Base-by-base conservation (phyloP, 2,888 invertebrate genomes). In the Drosophila suboccidentalis region DNA sequence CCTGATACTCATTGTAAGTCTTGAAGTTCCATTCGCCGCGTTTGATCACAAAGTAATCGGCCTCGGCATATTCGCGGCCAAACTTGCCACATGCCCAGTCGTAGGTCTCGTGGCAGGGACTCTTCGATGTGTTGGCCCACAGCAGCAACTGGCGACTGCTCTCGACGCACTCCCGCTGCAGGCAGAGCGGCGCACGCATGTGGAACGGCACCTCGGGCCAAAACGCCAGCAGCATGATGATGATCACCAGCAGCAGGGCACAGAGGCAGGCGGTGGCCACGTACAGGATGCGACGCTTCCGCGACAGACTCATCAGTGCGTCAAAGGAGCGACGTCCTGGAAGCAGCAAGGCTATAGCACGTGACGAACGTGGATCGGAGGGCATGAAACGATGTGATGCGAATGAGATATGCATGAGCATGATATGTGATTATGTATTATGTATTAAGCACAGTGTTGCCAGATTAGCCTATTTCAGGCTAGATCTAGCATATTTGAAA, bases 41-140 rank as follows among this genome's bases (percentile, higher is more conserved):
- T 60, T 92, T 92, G 47, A 91, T 91, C 54, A 92, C 92, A 82
- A 83, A 92, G 67, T 91, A 92, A 59, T 92, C 90, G 44, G 90
- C 89, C 6, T 89, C 85, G 51, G 89, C 87, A 64, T 92, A 92
- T 54, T 92, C 92, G 47, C 86, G 87, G 32, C 84, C 90, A 65
- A 92, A 92, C 70, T 92, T 92, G 5, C 92, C 92, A 51, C 92
- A 92, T 17, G 92, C 92, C 92, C 92, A 92, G 36, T 92, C 88
- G 71, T 92, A 92, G 6, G 92, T 91, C 26, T 92, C 89, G 43
- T 90, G 91, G 72, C 92, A 92, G 32, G 92, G 91, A 64, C 87
- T 87, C 70, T 90, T 85, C 17, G 92, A 87, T 17, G 87, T 90
- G 78, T 92, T 92, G 13, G 92, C 90, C 92, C 92, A 92, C 5